Evolutionary conservation across 2,797 vertebrate species (phyloP).

Genomic region (Chaunax sp.): DNA sequence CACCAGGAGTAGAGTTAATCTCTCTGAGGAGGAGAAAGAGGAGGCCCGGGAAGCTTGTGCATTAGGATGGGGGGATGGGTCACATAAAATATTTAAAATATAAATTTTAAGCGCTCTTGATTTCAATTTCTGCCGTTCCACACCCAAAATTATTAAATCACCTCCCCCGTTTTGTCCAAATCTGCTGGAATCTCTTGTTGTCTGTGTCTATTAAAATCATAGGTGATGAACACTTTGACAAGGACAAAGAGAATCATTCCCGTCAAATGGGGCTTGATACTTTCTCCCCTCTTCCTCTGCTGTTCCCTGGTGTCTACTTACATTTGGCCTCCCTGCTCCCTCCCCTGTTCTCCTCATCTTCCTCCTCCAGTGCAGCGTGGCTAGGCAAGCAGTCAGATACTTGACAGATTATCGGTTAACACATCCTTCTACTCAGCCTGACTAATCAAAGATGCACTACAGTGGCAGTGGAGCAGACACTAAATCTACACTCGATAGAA

Average conservation of each 20-base stretch:
- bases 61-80: slow-evolving; percentile 41
- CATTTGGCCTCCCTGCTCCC: neutral
- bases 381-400: slow-evolving; percentile 20
- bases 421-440: neutral
- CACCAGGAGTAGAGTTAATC: slow-evolving; percentile 66
- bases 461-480: slow-evolving; percentile 7
- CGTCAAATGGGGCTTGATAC: slow-evolving; percentile 6
- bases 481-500: slow-evolving; percentile 6
- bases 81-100: neutral
- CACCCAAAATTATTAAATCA: neutral
- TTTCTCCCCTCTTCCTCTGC: neutral
- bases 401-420: slow-evolving; percentile 18
- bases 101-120: neutral
- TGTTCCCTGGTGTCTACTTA: slow-evolving; percentile 4
- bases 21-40: slow-evolving; percentile 47
- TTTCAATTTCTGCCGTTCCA: neutral
- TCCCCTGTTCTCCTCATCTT: neutral
- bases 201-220: slow-evolving; percentile 9
- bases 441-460: slow-evolving; percentile 19
- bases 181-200: neutral
- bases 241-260: neutral
- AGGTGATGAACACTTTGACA: neutral
- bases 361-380: slow-evolving; percentile 6
- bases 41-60: slow-evolving; percentile 31
- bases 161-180: neutral